Base-by-base conservation (phyloP, 2,113 vertebrate species). In the Aramus guarauna region DNA sequence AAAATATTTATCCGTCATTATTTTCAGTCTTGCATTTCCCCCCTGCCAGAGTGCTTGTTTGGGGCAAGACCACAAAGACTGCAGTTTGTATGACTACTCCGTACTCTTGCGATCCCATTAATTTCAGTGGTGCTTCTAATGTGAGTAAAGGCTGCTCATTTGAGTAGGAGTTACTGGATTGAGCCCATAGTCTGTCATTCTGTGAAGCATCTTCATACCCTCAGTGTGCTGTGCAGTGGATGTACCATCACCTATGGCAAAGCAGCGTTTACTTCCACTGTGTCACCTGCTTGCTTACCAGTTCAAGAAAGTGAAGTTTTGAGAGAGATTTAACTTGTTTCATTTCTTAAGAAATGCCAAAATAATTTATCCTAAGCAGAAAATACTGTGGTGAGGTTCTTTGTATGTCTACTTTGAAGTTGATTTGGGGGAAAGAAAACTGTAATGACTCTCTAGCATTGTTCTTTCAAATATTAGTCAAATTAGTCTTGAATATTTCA, bases 371-470 rank as follows among this genome's bases (percentile, higher is more conserved):
- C 20, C 22, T 15, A n/a, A 85, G 8, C 22, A 2, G 21, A 59
- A 52, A 50, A 45, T 32, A 21, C 30, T 48, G 17, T 9, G 19
- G 27, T 59, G 32, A 69, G n/a, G 24, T 75, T 75, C 4, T 1
- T 67, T 45, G 2, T 77, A 7, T 60, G 27, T 60, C 60, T 68
- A 8, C 39, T 72, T 78, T 17, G 17, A 64, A 39, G 36, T 9
- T 45, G 21, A 43, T 30, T 7, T 26, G 8, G 13, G 7, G 24
- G 5, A 1, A 4, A 11, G 14, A 37, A 45, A 39, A 2, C 1
- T 5, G 24, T 56, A 12, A 17, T 26, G 3, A 36, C 6, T 69
- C 50, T 37, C 8, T 29, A 26, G 22, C 21, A 13, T 62, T 26
- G 18, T 53, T 41, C 29, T 82, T 56, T 69, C 9, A 75, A 85